These are phyloP conservation scores for Tridacna crocea DNA, from an alignment of 2,888 invertebrate species.

Conservation along the genomic window DNA sequence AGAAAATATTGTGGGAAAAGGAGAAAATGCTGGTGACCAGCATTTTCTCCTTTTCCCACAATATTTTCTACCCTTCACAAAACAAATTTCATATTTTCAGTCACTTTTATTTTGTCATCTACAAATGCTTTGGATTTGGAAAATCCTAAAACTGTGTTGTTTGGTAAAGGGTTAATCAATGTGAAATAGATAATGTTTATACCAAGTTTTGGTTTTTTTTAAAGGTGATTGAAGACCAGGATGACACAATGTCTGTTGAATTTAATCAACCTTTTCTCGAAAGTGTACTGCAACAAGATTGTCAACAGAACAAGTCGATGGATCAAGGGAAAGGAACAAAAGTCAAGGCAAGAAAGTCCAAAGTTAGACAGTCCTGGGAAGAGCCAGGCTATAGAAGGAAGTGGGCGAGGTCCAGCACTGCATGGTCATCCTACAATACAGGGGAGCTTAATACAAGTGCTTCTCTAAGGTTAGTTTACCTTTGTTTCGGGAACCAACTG, in stretches of 20 bases:
- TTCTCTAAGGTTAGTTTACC: slow-evolving; percentile 49
- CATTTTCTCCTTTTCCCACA: too few species aligned
- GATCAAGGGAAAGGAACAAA: slow-evolving; percentile 37
- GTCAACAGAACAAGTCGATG: slow-evolving; percentile 40
- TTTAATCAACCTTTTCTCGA: slow-evolving; percentile 60
- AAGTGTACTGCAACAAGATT: slow-evolving; percentile 37
- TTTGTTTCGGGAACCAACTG: too few species aligned
- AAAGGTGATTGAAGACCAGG: slow-evolving; percentile 12
- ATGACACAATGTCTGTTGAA: slow-evolving; percentile 18
- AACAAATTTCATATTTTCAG: too few species aligned
- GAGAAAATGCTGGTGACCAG: too few species aligned
- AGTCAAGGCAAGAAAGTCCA: slow-evolving; percentile 57
- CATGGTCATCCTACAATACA: slow-evolving; percentile 76
- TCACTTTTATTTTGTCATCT: too few species aligned
- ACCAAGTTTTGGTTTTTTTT: background rate
- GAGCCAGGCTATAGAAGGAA: slow-evolving; percentile 68
- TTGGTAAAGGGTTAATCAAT: too few species aligned
- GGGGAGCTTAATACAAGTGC: slow-evolving; percentile 76
- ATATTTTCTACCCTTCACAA: too few species aligned
- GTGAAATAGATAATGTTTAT: too few species aligned
- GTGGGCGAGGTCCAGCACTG: slow-evolving; percentile 77
- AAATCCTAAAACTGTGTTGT: too few species aligned
- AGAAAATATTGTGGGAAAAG: too few species aligned
- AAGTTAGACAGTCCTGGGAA: slow-evolving; percentile 66
- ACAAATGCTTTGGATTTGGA: too few species aligned